A percentile compares a stretch with the other conserved stretches of the same genome.
Evolutionary conservation across 2,888 invertebrate species (phyloP).

Genomic region (Corythucha ciliata): DNA sequence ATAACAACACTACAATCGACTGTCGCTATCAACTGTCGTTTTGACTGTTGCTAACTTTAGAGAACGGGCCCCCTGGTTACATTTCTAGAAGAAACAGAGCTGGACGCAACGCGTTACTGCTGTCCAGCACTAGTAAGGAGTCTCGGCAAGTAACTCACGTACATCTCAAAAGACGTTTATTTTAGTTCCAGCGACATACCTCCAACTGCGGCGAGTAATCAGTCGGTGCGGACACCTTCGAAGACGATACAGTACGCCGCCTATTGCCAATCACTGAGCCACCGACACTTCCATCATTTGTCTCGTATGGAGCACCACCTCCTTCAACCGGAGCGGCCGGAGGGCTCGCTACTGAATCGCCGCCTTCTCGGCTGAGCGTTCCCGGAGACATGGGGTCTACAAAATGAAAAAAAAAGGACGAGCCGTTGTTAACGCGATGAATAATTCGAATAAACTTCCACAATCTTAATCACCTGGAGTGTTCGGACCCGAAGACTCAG

Average conservation of each 20-base stretch:
- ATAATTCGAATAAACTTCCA: not conserved
- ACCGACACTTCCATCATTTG: not conserved
- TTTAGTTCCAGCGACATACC: no score
- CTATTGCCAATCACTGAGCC: slow-evolving; percentile 3
- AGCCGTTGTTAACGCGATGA: not conserved
- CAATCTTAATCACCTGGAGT: slow-evolving; percentile 47
- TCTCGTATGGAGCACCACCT: slow-evolving; percentile 6
- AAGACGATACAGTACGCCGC: slow-evolving; percentile 28
- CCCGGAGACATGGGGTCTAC: slow-evolving; percentile 54
- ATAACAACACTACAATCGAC: no score
- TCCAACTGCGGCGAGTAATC: slow-evolving; percentile 9
- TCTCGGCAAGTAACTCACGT: no score
- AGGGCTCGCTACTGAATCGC: slow-evolving; percentile 46
- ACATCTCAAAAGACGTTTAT: no score
- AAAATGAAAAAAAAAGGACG: slow-evolving; percentile 20
- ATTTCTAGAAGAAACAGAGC: no score
- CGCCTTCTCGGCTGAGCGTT: no score
- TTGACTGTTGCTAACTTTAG: no score
- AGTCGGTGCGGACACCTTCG: slow-evolving; percentile 5
- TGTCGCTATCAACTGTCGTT: no score
- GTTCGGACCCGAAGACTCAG: slow-evolving; percentile 61
- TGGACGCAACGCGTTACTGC: no score
- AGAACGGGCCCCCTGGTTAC: no score
- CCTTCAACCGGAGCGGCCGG: slow-evolving; percentile 44
- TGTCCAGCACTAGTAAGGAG: no score